Evolutionary conservation across 2,888 invertebrate species (phyloP).

Genomic region (Eugnorisma glareosa): DNA sequence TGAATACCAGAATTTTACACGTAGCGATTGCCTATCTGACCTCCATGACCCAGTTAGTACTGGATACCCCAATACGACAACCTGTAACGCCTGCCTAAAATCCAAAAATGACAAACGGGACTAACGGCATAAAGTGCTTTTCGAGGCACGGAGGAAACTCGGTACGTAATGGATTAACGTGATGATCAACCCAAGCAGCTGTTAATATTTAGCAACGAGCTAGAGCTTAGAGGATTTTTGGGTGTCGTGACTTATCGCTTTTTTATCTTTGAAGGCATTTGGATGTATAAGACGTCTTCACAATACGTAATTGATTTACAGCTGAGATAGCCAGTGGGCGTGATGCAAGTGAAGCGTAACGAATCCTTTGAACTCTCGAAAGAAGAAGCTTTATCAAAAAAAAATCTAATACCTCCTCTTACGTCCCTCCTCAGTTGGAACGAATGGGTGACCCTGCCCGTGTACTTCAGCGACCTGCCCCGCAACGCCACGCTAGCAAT

Average conservation of each 20-base stretch:
- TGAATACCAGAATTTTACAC: too few relatives aligned
- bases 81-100: too few relatives aligned
- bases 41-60: too few relatives aligned
- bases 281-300: background rate
- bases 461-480: conserved; percentile 97
- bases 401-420: background rate
- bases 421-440: conserved; percentile 95
- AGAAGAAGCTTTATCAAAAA: background rate
- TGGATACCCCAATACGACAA: too few relatives aligned
- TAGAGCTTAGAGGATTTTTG: background rate
- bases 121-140: too few relatives aligned
- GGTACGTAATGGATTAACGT: too few relatives aligned
- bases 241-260: background rate
- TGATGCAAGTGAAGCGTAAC: background rate
- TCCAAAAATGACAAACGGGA: too few relatives aligned
- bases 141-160: too few relatives aligned
- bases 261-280: background rate
- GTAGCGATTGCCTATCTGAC: too few relatives aligned
- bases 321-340: background rate
- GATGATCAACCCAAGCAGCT: too few relatives aligned
- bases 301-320: background rate
- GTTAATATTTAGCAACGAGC: too few relatives aligned
- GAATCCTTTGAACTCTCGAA: background rate
- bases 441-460: conserved; percentile 98
- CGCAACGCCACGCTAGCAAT: conserved; percentile 96